These are phyloP conservation scores for Nematostella vectensis DNA, from an alignment of 92 coral and sea anemone species.

Conservation along the genomic window DNA sequence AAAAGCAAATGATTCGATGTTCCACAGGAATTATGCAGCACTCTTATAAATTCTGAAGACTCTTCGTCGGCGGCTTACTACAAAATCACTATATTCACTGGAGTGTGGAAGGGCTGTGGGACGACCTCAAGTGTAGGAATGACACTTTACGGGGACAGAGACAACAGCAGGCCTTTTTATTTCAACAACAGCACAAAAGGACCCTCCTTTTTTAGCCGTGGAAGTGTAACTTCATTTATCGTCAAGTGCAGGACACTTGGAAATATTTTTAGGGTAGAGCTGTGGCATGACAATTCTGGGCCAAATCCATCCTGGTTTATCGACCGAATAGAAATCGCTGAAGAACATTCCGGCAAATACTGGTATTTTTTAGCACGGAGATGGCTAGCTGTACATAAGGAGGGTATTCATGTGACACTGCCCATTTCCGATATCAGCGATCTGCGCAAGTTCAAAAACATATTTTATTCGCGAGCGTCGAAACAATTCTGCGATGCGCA, in stretches of 20 bases:
- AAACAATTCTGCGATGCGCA: conserved; percentile 62
- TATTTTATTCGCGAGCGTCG: conserved; percentile 48
- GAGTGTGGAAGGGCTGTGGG: conserved; percentile 71
- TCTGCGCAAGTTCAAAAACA: conserved; percentile 34
- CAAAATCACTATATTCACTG: conserved; percentile 50
- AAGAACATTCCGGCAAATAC: conserved; percentile 17
- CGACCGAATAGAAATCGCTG: conserved; percentile 43
- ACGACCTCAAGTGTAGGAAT: conserved; percentile 88
- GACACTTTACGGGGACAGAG: conserved; percentile 54
- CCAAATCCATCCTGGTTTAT: conserved; percentile 74
- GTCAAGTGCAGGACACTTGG: conserved; percentile 54
- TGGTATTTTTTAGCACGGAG: conserved; percentile 60
- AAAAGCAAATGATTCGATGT: no score
- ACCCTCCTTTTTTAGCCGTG: conserved; percentile 53
- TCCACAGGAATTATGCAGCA: no score
- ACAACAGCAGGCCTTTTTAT: conserved; percentile 23
- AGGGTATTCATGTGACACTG: conserved; percentile 29
- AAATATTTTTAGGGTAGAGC: conserved; percentile 42
- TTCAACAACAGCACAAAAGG: conserved; percentile 33
- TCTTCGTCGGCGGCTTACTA: no score
- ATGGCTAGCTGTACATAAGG: conserved; percentile 81
- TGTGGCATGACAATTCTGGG: conserved; percentile 92
- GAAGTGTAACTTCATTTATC: conserved; percentile 66
- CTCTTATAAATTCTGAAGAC: no score
- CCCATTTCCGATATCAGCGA: conserved; percentile 41